Evolutionary conservation across 1,140 invertebrate species (phyloP), one percentile per base, ranked within the genome.

Genomic region (Caenorhabditis latens): DNA sequence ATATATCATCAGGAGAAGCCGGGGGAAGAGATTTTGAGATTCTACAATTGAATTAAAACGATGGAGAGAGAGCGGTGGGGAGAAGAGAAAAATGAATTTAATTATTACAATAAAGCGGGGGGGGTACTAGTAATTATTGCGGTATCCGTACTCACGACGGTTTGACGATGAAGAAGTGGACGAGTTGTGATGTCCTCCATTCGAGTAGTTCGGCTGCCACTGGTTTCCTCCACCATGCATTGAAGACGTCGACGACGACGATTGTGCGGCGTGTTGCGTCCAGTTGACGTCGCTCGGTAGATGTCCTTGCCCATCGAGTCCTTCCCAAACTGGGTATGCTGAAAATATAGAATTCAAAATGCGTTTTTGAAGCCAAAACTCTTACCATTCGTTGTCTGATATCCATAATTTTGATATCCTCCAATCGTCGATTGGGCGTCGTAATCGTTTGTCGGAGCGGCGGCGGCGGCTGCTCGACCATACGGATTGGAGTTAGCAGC

Each of bases 231-330:
- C 57, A 40, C 63, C 32, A 42, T 9, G 2, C 11, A 7, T 7
- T 40, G 63, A 65, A 46, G 65, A 71, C 19, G 65, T 46, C 11
- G 65, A 71, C 7, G 65, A 32, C n/a, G 65, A 71, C 4, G 65
- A 32, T 0, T 42, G n/a, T 2, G 65, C 21, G 0, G 40, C 65
- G 32, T 32, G 32, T 0, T 9, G 11, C 0, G 65, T 43, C 65
- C 65, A 71, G 24, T 71, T 71, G 7, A 42, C 46, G 65, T 71
- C 65, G 40, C 43, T 71, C 19, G 65, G 13, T 42, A 71, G 43
- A 42, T 71, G n/a, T 14, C 65, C 65, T 46, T 71, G 65, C 43
- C 40, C 65, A 19, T 71, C 65, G 7, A 71, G 65, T 9, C 65
- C 65, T 46, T 19, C 42, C 65, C 65, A 71, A 6, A 71, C 65